These are phyloP conservation scores for Cheilosia vernalis DNA, from an alignment of 2,888 invertebrate species.

Conservation along the genomic window DNA sequence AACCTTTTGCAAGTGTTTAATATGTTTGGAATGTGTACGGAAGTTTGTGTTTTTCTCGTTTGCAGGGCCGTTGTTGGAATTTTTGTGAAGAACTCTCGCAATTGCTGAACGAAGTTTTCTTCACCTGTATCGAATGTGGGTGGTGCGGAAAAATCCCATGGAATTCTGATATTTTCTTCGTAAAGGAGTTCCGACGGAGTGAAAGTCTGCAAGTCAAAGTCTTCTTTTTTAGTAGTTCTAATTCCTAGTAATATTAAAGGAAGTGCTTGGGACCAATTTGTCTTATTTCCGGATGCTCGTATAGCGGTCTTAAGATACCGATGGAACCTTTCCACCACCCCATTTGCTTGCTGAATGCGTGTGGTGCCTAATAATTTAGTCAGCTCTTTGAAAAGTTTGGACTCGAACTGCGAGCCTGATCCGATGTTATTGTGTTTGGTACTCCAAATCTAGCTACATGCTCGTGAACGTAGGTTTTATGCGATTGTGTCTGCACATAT, in stretches of 20 bases:
- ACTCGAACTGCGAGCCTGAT: neutral
- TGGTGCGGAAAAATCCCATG: neutral
- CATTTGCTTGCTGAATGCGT: neutral
- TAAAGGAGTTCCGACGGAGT: neutral
- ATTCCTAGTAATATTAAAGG: neutral
- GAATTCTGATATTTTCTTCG: neutral
- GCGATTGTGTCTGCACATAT: neutral
- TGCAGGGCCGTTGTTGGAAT: neutral
- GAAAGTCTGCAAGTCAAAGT: no score
- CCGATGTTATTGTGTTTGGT: neutral
- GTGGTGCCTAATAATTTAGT: neutral
- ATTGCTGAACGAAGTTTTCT: neutral
- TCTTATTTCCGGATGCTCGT: neutral
- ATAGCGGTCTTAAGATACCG: neutral
- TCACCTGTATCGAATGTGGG: neutral
- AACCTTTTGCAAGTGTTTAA: neutral
- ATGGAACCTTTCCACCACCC: neutral
- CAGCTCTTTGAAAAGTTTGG: neutral
- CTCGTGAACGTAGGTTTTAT: neutral
- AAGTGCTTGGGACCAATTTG: neutral
- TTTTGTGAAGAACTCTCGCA: neutral
- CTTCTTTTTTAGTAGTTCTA: neutral
- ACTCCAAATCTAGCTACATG: neutral
- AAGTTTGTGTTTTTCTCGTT: conserved; percentile 8
- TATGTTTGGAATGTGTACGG: neutral